Base-by-base conservation (phyloP, 1,140 invertebrate species). In the Hirudo medicinalis region DNA sequence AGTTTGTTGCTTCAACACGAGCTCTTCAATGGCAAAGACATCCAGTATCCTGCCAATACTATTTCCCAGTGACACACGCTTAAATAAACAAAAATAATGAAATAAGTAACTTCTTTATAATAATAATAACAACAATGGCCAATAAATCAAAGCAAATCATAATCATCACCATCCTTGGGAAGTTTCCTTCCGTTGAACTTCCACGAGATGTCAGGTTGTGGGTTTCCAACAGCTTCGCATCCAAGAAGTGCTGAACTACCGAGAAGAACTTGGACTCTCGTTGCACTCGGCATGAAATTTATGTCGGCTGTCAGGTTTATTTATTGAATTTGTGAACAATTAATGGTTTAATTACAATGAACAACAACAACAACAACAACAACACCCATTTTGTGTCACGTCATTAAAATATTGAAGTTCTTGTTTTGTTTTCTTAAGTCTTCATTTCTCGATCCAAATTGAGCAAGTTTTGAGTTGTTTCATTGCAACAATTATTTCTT, bases 141-240 rank as follows among this genome's bases (percentile, higher is more conserved):
- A 32, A 43, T 36, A 11, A 68, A 68, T 36, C 1, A n/a, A 68
- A 43, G 3, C 22, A 68, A 6, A 40, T 27, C 36, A 20, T 25
- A 27, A 22, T 68, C n/a, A 68, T 11, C 6, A 32, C 40, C 67
- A 68, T 43, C 25, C 9, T 32, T 36, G 5, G 40, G 20, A 49
- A 70, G 40, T 6, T 70, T 70, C 49, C 53, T 40, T 22, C 43
- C 43, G 15, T 53, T 70, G 53, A 70, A 70, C 22, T 53, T 36
- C 69, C 69, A 70, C 43, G 40, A 70, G 19, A 70, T 54, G 20
- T 70, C 69, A 36, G 69, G 69, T 54, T 54, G 22, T 53, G 69
- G 69, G 19, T 54, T 70, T 13, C 69, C 69, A 9, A 8, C 13
- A 9, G 69, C 69, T n/a, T 49, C 8, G 54, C 69, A 70, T 6